phyloP scores from a whole-genome alignment of 1,140 invertebrate genomes.

The Zaprionus lachaisei region DNA sequence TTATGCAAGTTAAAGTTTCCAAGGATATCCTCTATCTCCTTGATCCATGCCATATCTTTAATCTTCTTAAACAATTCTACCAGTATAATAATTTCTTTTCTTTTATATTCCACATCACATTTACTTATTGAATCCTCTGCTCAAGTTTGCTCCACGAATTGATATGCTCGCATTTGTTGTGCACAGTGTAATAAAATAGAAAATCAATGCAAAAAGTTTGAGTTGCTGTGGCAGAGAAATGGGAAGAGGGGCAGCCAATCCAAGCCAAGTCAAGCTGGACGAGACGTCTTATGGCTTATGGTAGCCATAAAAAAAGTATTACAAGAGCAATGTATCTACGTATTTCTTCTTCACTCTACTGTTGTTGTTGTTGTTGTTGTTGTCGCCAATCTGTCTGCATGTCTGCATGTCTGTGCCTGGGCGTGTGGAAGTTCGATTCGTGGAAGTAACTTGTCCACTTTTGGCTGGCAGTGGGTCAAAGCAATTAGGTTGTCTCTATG shows the following conservation, averaged over 20 bases:
- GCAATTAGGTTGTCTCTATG: slow-evolving; percentile 60
- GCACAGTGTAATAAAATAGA: slow-evolving; percentile 30
- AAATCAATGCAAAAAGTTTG: slow-evolving; percentile 48
- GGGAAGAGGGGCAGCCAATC: neutral
- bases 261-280: slow-evolving; percentile 27
- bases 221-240: neutral
- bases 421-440: slow-evolving; percentile 27
- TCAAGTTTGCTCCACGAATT: neutral
- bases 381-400: slow-evolving; percentile 32
- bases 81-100: too few relatives aligned
- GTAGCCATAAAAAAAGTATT: slow-evolving; percentile 53
- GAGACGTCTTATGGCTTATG: slow-evolving; percentile 45
- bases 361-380: slow-evolving; percentile 21
- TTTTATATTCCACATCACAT: neutral
- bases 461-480: slow-evolving; percentile 62
- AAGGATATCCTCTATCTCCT: neutral
- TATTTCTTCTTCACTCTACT: slow-evolving; percentile 13
- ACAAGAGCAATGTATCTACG: slow-evolving; percentile 43
- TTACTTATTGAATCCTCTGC: neutral
- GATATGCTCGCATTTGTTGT: neutral
- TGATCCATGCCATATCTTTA: neutral
- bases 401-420: slow-evolving; percentile 17
- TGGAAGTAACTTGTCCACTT: slow-evolving; percentile 46
- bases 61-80: too few relatives aligned
- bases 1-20: too few relatives aligned